phyloP scores from a whole-genome alignment of 2,113 vertebrate genomes.

The Tichodroma muraria region DNA sequence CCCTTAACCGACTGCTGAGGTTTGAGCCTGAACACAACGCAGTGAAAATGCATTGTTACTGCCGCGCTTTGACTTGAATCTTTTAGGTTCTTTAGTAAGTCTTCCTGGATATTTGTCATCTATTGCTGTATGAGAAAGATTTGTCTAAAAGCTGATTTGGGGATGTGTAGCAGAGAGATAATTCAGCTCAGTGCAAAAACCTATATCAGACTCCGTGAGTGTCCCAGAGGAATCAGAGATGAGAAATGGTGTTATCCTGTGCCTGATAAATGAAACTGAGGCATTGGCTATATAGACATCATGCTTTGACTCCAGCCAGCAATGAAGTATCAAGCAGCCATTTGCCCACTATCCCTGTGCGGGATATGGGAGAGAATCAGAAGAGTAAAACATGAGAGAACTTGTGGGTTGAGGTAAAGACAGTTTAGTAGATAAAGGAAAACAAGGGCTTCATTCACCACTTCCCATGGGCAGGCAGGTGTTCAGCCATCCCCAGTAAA shows the following conservation, averaged over 20 bases:
- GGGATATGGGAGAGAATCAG: background rate
- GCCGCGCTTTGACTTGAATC: background rate
- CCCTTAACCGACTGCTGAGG: rapidly evolving
- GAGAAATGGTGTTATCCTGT: background rate
- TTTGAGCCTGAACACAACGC: background rate
- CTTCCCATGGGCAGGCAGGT: background rate
- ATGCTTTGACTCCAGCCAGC: background rate
- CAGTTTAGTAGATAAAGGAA: background rate
- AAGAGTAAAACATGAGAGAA: background rate
- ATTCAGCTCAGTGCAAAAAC: background rate
- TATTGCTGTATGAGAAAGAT: background rate
- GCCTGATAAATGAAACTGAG: background rate
- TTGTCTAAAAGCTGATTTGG: background rate
- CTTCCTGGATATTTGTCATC: background rate
- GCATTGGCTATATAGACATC: background rate
- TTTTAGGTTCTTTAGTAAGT: background rate
- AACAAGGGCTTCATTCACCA: background rate
- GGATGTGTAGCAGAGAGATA: background rate
- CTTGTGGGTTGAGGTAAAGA: background rate
- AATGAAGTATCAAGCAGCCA: background rate
- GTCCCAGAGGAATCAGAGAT: background rate
- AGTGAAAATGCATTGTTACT: background rate
- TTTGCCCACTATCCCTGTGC: background rate
- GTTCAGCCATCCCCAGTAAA: background rate
- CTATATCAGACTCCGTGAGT: background rate